A percentile compares a stretch with the other conserved stretches of the same genome.
Evolutionary conservation across 2,888 invertebrate species (phyloP).

Genomic region (Hyalella azteca): DNA sequence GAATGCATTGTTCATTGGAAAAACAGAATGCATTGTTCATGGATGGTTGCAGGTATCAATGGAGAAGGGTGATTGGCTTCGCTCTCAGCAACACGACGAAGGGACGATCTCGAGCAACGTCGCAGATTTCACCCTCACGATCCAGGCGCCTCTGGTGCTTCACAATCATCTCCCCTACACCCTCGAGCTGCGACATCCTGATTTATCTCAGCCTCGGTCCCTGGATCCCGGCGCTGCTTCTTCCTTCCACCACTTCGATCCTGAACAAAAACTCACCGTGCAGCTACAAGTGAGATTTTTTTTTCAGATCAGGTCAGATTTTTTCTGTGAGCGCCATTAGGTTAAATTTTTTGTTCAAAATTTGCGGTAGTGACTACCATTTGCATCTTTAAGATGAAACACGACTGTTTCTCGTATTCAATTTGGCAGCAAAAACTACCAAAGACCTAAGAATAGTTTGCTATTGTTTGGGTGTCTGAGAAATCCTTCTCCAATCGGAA

Average conservation of each 20-base stretch:
- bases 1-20: too few relatives aligned
- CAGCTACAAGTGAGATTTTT: constrained; percentile 40
- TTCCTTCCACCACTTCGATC: constrained; percentile 73
- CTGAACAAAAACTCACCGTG: constrained; percentile 65
- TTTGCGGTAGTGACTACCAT: too few relatives aligned
- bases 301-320: too few relatives aligned
- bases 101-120: constrained; percentile 65
- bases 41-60: constrained; percentile 63
- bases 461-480: too few relatives aligned
- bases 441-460: too few relatives aligned
- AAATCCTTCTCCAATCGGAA: too few relatives aligned
- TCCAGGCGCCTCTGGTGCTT: constrained; percentile 76
- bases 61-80: constrained; percentile 65
- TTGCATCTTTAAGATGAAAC: too few relatives aligned
- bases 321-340: too few relatives aligned
- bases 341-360: too few relatives aligned
- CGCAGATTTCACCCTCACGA: constrained; percentile 75
- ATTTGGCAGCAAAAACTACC: too few relatives aligned
- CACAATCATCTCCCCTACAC: constrained; percentile 80
- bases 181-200: constrained; percentile 68
- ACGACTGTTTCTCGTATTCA: not conserved
- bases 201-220: constrained; percentile 60
- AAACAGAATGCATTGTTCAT: too few relatives aligned
- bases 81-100: constrained; percentile 55
- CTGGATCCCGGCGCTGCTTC: constrained; percentile 72